These are phyloP conservation scores for Bubo bubo DNA, from an alignment of 2,113 vertebrate genomes.

Conservation along the genomic window DNA sequence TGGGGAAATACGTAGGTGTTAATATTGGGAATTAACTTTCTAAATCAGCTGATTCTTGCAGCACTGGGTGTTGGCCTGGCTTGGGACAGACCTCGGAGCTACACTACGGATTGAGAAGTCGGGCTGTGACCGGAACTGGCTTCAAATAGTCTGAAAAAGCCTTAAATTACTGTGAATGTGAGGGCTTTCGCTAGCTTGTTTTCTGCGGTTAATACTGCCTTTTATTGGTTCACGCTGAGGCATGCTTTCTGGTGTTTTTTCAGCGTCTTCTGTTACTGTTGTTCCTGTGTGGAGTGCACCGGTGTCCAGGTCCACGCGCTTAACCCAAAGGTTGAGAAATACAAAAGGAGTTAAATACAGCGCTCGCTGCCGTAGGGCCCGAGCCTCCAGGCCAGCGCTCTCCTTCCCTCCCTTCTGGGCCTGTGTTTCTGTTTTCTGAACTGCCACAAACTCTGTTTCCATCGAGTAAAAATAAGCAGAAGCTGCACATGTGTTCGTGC, in stretches of 20 bases:
- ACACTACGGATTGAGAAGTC: neutral
- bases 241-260: neutral
- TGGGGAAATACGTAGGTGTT: neutral
- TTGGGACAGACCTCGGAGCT: neutral
- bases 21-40: neutral
- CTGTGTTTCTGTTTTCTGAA: neutral
- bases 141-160: neutral
- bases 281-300: neutral
- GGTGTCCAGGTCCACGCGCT: neutral
- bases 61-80: neutral
- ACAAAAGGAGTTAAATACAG: neutral
- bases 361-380: neutral
- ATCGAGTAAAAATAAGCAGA: neutral
- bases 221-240: neutral
- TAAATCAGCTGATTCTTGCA: neutral
- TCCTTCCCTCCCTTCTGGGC: neutral
- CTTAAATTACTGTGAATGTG: neutral
- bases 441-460: neutral
- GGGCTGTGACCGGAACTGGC: neutral
- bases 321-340: neutral
- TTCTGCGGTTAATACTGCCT: neutral
- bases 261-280: neutral
- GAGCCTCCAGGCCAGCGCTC: neutral
- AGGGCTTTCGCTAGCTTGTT: neutral
- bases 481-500: neutral